phyloP scores from a whole-genome alignment of 2,888 invertebrate genomes.

The Fragum whitleyi region DNA sequence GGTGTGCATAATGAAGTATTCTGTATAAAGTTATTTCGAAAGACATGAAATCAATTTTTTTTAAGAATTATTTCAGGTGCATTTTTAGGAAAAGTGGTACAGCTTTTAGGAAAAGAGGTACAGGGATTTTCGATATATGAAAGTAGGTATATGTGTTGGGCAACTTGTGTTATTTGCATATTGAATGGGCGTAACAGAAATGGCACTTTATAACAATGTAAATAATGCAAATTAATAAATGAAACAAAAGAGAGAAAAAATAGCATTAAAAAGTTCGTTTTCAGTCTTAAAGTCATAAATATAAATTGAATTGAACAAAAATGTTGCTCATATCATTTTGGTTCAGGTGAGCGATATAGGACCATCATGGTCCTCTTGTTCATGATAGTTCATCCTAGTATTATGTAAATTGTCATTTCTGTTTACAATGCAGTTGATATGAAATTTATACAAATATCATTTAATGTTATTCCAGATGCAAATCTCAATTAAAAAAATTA shows the following conservation, averaged over 20 bases:
- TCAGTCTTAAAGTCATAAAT: too few species aligned
- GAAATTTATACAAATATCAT: neutral
- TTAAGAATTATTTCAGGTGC: neutral
- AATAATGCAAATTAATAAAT: slow-evolving; percentile 4
- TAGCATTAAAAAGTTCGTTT: neutral
- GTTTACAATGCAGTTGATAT: slow-evolving; percentile 4
- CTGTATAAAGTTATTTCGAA: neutral
- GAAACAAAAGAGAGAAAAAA: neutral
- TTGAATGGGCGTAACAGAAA: neutral
- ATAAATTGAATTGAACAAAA: too few species aligned
- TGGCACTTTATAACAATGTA: neutral
- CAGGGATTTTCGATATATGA: too few species aligned
- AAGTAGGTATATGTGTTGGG: neutral
- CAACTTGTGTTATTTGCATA: neutral
- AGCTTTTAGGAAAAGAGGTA: neutral
- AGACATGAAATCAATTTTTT: neutral
- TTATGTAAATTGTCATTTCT: slow-evolving; percentile 1
- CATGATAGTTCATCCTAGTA: too few species aligned
- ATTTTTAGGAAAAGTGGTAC: neutral
- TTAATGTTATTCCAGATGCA: neutral
- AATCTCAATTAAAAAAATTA: neutral
- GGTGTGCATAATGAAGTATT: too few species aligned
- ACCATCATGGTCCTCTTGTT: too few species aligned
- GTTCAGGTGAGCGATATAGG: too few species aligned
- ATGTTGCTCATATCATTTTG: neutral